Percentiles rank a stretch among this genome's conserved stretches.
phyloP scores from a whole-genome alignment of 2,797 vertebrate genomes.

The Petrocephalus schoutedeni region DNA sequence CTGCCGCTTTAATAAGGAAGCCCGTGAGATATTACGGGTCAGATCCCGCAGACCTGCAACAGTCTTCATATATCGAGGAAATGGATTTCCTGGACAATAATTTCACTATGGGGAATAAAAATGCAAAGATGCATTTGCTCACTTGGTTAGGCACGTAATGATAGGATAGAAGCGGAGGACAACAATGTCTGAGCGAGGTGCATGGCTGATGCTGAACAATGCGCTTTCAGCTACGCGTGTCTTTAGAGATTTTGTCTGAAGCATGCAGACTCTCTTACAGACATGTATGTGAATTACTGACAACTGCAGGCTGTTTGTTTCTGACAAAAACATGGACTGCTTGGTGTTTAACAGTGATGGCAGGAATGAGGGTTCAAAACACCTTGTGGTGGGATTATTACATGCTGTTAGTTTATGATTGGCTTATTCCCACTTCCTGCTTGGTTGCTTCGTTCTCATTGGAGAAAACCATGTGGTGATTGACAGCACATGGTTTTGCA shows the following conservation, averaged over 20 bases:
- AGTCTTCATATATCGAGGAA: not conserved
- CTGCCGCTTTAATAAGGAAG: not conserved
- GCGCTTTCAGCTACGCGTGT: not conserved
- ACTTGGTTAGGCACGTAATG: not conserved
- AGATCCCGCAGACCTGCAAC: not conserved
- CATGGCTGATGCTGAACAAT: not conserved
- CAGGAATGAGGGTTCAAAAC: not conserved
- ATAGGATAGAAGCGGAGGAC: not conserved
- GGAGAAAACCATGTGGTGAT: not conserved
- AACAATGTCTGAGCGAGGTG: not conserved
- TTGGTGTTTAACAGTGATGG: not conserved
- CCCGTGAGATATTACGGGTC: not conserved
- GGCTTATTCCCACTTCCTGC: not conserved
- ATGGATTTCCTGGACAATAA: not conserved
- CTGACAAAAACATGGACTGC: not conserved
- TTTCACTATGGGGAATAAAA: not conserved
- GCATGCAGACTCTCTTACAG: not conserved
- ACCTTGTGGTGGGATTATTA: not conserved
- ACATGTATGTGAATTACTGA: not conserved
- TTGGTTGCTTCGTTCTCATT: not conserved
- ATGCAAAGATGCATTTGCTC: constrained; percentile 1
- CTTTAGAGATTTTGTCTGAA: not conserved
- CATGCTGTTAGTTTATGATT: not conserved
- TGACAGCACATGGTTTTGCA: not conserved
- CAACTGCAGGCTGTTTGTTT: not conserved